Evolutionary conservation across 2,797 vertebrate genomes (phyloP).

Genomic region (Poecilia velifera): DNA sequence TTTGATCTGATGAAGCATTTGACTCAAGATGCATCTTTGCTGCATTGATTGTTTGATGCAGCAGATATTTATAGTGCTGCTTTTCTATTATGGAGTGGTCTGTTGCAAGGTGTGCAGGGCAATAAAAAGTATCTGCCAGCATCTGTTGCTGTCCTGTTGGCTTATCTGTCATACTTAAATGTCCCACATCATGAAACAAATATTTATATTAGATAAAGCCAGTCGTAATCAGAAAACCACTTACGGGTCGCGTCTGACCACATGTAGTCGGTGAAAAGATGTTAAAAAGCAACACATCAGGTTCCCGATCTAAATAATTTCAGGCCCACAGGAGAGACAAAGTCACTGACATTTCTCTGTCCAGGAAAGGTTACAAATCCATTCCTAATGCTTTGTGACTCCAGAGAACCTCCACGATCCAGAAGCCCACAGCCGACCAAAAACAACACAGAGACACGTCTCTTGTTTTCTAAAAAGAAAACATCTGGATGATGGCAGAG

Average conservation of each 20-base stretch:
- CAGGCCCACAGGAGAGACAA: background rate
- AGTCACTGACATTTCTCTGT: background rate
- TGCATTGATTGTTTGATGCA: background rate
- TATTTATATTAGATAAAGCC: background rate
- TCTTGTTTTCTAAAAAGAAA: background rate
- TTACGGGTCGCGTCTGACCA: background rate
- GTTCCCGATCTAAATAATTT: background rate
- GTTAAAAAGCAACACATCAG: background rate
- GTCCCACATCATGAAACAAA: background rate
- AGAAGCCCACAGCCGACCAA: background rate
- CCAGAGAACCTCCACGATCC: background rate
- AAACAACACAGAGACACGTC: background rate
- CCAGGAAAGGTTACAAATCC: background rate
- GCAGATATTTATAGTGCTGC: background rate
- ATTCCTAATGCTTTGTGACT: background rate
- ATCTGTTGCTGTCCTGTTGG: background rate
- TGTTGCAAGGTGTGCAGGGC: background rate
- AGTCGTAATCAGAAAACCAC: background rate
- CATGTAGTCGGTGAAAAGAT: background rate
- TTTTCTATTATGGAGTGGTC: background rate
- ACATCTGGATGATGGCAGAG: background rate
- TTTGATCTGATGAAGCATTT: background rate
- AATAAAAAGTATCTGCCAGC: background rate
- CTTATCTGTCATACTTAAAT: background rate
- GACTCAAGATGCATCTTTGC: background rate